Base-by-base conservation (phyloP, 2,797 vertebrate species). In the Garrulus glandarius region DNA sequence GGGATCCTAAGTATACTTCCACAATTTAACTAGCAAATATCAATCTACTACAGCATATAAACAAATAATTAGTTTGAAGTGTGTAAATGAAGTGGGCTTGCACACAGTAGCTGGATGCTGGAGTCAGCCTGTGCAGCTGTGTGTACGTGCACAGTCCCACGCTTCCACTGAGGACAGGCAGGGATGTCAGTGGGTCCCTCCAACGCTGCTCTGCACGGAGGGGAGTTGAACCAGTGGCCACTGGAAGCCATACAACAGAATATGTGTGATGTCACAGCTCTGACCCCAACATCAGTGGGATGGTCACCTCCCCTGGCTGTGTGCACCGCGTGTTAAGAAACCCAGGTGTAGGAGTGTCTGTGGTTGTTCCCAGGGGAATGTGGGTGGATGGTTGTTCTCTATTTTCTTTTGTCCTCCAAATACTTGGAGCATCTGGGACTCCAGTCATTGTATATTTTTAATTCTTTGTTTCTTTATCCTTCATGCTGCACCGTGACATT, bases 381-480 rank as follows among this genome's bases (percentile, higher is more conserved):
- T 29, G 70, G 47, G 67, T 36, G 37, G 22, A 24, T 61, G 43
- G 29, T 5, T 47, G 23, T 24, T 68, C 39, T 21, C 70, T 41
- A 1, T 57, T 68, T 75, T 80, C 67, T 85, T 92, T 91, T 84
- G 78, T 85, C 27, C 49, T 75, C 41, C 39, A 80, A 44, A n/a
- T 56, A 70, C 82, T 92, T 53, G 44, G 77, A 72, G 68, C 72
- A 93, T 56, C 78, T 52, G 57, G 27, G 67, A 87, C 71, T 90
- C 46, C 75, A 61, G 69, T 46, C 81, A 27, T 11, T 74, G 91
- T 69, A 10, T 57, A 81, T 91, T 89, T 93, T 81, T 85, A 87
- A 78, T 72, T 65, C 30, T 94, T 88, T 92, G 75, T 87, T 91
- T 86, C 83, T 69, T 88, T 74, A 84, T 61, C 84, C 64, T 89